Evolutionary conservation across 2,113 vertebrate genomes (phyloP).

Genomic region (Nestor notabilis): DNA sequence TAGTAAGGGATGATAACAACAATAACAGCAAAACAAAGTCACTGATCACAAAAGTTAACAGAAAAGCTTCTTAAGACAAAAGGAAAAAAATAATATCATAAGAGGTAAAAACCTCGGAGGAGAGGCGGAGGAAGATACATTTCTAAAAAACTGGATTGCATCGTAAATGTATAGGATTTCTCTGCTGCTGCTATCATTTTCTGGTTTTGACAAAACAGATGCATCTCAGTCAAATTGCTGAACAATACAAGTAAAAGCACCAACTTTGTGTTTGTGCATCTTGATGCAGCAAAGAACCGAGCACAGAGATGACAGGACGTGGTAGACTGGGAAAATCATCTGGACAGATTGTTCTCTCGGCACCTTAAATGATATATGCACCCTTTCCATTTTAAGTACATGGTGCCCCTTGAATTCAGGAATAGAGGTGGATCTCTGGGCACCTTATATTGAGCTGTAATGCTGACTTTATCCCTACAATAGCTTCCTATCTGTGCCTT

Average conservation of each 20-base stretch:
- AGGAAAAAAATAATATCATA: background rate
- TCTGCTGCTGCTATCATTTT: background rate
- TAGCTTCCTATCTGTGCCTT: background rate
- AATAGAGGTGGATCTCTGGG: fast-evolving
- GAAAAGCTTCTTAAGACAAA: background rate
- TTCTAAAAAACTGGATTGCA: background rate
- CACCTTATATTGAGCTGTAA: background rate
- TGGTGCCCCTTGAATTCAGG: background rate
- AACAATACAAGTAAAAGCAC: background rate
- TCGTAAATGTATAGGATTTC: background rate
- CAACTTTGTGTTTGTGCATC: background rate
- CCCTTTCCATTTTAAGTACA: background rate
- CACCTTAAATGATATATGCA: background rate
- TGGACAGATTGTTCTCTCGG: background rate
- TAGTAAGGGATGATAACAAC: background rate
- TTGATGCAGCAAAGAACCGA: background rate
- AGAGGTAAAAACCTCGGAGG: background rate
- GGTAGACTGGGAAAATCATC: background rate
- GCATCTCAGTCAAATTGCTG: background rate
- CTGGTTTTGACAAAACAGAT: background rate
- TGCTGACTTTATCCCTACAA: background rate
- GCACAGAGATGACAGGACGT: background rate
- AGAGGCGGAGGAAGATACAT: background rate
- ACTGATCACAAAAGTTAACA: background rate
- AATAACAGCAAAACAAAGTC: background rate